Evolutionary conservation across 2,888 invertebrate genomes (phyloP), one percentile per base, ranked within the genome.

Genomic region (Catocala nupta): DNA sequence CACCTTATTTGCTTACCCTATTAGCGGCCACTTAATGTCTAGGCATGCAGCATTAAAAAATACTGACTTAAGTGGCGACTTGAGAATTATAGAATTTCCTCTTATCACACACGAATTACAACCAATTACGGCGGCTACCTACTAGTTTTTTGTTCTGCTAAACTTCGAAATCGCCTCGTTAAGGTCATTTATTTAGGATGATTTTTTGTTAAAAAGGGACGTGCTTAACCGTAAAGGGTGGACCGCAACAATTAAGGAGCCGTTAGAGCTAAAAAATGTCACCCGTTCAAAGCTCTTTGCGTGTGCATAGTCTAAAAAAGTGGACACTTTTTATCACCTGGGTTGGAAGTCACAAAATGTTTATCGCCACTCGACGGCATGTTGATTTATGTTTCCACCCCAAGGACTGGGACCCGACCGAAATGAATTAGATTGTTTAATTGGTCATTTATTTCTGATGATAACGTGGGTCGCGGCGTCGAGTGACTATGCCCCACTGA

Each of bases 351-450:
- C 92, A 93, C 89, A 92, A 92, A 93, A 91, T 92, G 92, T 93
- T 94, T 93, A 93, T 94, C 93, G 88, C 91, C 88, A 91, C 93
- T 93, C 87, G 85, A 89, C 85, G 88, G 86, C 89, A 84, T 89
- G 93, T 92, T 93, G 93, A 94, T 94, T 93, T 93, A 93, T 92
- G 86, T 82, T 89, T 92, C 92, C 92, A 91, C 89, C 92, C 92
- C 83, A 78, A 87, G 85, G 82, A 83, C 76, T 56, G 80, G 78
- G 80, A 73, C 83, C 84, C 82, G 78, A 81, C 86, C 82, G 77
- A 88, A 92, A 93, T 91, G 90, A 92, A 92, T 93, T 91, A 93
- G 90, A 92, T 91, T 91, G 82, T 90, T 91, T 92, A 93, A 93
- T 93, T 93, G 93, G 92, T 92, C 93, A 91, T 94, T 93, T 92